phyloP scores from a whole-genome alignment of 2,888 invertebrate species.

The Scaptomyza polygonia region DNA sequence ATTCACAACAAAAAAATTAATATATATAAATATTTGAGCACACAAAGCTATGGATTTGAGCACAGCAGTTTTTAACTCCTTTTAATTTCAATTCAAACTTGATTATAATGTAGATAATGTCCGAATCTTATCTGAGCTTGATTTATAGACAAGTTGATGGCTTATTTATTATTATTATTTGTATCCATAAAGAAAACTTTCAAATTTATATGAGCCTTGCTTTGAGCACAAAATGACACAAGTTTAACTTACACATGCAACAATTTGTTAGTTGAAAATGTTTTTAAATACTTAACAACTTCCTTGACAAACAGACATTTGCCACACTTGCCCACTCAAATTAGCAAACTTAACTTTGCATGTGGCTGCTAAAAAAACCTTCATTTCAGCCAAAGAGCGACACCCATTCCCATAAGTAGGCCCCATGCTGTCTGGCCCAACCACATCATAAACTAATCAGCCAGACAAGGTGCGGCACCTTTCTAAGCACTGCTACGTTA shows the following conservation, averaged over 20 bases:
- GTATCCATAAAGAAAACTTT: background rate
- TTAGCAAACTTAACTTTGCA: constrained; percentile 38
- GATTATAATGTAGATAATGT: too few species aligned
- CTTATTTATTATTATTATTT: background rate
- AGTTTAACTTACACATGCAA: background rate
- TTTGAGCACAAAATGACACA: constrained; percentile 1
- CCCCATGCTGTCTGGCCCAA: constrained; percentile 24
- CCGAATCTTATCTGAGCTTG: too few species aligned
- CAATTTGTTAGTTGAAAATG: constrained; percentile 32
- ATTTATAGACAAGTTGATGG: too few species aligned
- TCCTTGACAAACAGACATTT: constrained; percentile 39
- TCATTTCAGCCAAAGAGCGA: constrained; percentile 5
- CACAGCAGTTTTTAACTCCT: too few species aligned
- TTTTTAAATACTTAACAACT: constrained; percentile 48
- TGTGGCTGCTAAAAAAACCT: constrained; percentile 27
- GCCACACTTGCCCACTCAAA: constrained; percentile 20
- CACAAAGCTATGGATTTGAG: too few species aligned
- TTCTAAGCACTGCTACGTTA: constrained; percentile 2
- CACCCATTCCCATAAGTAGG: background rate
- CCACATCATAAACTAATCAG: constrained; percentile 74
- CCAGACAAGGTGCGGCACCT: constrained; percentile 55
- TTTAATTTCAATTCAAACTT: too few species aligned
- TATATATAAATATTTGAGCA: too few species aligned
- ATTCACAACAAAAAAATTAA: too few species aligned
- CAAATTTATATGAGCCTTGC: background rate